Conservation (phyloP, 2,113 vertebrate genomes). For the Dipodomys ordii region DNA sequence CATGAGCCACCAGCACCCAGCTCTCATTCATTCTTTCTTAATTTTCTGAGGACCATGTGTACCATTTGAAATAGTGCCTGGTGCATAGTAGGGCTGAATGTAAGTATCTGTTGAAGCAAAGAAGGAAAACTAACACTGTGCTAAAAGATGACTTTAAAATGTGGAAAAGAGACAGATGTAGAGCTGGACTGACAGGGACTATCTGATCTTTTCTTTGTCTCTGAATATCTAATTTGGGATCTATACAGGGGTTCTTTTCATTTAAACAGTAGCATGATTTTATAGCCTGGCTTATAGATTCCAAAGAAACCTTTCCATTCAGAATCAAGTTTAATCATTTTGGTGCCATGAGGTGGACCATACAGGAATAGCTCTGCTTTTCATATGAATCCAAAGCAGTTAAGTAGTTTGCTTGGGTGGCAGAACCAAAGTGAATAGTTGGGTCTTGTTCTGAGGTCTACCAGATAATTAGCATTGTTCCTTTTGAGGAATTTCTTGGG, state of each 20-base stretch:
- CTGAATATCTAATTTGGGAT: constrained; percentile 21
- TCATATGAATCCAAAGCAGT: constrained; percentile 17
- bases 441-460: neutral
- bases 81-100: constrained; percentile 40
- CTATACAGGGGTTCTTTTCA: constrained; percentile 24
- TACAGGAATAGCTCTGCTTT: neutral
- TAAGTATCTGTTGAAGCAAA: constrained; percentile 35
- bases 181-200: neutral
- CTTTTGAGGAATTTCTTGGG: constrained; percentile 45
- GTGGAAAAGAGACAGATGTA: neutral
- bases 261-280: neutral
- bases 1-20: no score
- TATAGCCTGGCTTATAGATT: constrained; percentile 20
- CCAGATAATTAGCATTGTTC: neutral
- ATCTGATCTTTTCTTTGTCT: constrained; percentile 20
- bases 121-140: constrained; percentile 15
- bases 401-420: neutral
- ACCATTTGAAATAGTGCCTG: constrained; percentile 48
- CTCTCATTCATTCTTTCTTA: neutral
- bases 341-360: neutral
- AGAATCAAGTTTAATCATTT: neutral
- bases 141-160: constrained; percentile 40
- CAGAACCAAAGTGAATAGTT: neutral
- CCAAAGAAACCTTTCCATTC: constrained; percentile 16
- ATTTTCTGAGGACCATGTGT: neutral